Evolutionary conservation across 2,888 invertebrate genomes (phyloP).

Genomic region (Spodoptera picta): DNA sequence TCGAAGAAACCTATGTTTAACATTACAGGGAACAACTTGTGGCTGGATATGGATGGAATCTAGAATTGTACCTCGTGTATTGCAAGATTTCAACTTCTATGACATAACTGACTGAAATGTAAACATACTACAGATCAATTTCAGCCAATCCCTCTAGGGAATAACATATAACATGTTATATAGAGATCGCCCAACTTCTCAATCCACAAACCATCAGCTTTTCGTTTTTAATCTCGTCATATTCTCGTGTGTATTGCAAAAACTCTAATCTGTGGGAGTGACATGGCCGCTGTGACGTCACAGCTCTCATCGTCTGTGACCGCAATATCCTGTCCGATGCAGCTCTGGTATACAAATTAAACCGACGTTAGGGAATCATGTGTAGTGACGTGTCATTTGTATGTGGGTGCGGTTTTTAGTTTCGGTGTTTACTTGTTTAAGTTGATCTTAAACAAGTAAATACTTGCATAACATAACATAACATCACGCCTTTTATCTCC

Average conservation of each 20-base stretch:
- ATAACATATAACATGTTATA: too few relatives aligned
- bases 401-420: constrained; percentile 18
- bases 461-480: too few relatives aligned
- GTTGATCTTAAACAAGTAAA: background rate
- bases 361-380: constrained; percentile 48
- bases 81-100: background rate
- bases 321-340: constrained; percentile 58
- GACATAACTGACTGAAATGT: too few relatives aligned
- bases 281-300: constrained; percentile 45
- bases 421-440: background rate
- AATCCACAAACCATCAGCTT: background rate
- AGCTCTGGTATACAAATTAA: constrained; percentile 54
- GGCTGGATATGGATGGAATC: too few relatives aligned
- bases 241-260: constrained; percentile 24
- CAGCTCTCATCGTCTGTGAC: constrained; percentile 44
- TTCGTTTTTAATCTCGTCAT: constrained; percentile 19
- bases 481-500: too few relatives aligned
- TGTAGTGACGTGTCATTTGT: constrained; percentile 17
- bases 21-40: too few relatives aligned
- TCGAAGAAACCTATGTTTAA: too few relatives aligned
- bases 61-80: too few relatives aligned
- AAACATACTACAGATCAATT: too few relatives aligned
- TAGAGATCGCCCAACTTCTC: background rate
- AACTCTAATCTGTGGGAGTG: constrained; percentile 37
- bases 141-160: too few relatives aligned